Percentiles rank a stretch among this genome's conserved stretches.
These are phyloP conservation scores for Battus philenor DNA, from an alignment of 1,140 invertebrate genomes.

Conservation along the genomic window DNA sequence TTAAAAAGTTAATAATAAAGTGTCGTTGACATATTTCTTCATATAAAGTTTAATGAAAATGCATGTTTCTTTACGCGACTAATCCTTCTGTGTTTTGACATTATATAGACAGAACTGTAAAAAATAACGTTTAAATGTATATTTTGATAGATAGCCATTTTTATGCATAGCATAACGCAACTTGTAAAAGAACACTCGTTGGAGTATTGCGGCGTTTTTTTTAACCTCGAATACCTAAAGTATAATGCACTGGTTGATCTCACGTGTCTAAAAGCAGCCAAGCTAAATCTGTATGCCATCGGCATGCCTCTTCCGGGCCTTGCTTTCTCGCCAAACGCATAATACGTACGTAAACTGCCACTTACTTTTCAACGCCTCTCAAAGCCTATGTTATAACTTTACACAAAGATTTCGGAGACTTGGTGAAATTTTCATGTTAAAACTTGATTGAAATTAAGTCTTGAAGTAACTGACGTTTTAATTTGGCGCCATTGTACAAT, in stretches of 20 bases:
- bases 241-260: slow-evolving; percentile 55
- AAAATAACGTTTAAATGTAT: slow-evolving; percentile 5
- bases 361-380: slow-evolving; percentile 47
- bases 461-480: too few species aligned
- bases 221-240: slow-evolving; percentile 16
- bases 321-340: slow-evolving; percentile 57
- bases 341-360: slow-evolving; percentile 56
- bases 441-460: too few species aligned
- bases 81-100: slow-evolving; percentile 1
- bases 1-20: too few species aligned
- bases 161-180: too few species aligned
- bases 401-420: too few species aligned
- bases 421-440: too few species aligned
- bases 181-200: background rate
- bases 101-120: too few species aligned
- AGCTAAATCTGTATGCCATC: slow-evolving; percentile 59
- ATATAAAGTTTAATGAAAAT: too few species aligned
- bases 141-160: slow-evolving; percentile 6
- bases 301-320: slow-evolving; percentile 48
- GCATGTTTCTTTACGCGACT: slow-evolving; percentile 14
- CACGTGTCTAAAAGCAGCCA: slow-evolving; percentile 58
- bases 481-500: too few species aligned
- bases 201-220: slow-evolving; percentile 9
- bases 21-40: too few species aligned
- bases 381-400: slow-evolving; percentile 25